phyloP scores from a whole-genome alignment of 2,797 vertebrate genomes.

The Odontamblyopus lacepedii region DNA sequence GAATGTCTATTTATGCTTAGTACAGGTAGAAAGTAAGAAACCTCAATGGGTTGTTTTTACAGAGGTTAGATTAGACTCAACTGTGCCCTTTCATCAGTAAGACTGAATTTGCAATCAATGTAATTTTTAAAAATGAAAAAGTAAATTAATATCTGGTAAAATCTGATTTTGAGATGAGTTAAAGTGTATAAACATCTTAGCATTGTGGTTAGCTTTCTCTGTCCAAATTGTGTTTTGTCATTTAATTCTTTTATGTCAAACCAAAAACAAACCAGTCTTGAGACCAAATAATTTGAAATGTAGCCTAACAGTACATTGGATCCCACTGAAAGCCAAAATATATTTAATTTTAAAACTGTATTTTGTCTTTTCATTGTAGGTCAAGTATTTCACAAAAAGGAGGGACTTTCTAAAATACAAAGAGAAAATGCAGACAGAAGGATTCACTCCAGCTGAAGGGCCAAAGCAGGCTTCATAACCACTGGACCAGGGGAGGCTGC shows the following conservation, averaged over 20 bases:
- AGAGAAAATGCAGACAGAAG: conserved; percentile 83
- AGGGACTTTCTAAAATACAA: conserved; percentile 95
- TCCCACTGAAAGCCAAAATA: neutral
- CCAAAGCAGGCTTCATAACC: conserved; percentile 58
- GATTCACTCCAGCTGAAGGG: conserved; percentile 76
- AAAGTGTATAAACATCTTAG: neutral
- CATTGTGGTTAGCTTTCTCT: neutral
- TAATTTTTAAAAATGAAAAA: neutral
- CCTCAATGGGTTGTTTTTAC: too few species aligned
- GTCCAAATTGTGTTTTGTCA: neutral
- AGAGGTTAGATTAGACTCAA: neutral
- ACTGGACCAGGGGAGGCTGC: neutral
- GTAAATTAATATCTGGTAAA: neutral
- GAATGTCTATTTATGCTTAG: neutral
- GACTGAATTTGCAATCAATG: neutral
- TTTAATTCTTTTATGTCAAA: neutral
- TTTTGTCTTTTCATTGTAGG: conserved; percentile 67
- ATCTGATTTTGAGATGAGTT: neutral
- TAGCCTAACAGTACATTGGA: neutral
- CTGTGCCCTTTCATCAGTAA: too few species aligned
- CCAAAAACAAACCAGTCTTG: neutral
- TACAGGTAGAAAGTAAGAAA: neutral
- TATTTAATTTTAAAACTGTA: neutral
- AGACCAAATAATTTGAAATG: neutral
- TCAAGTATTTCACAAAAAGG: conserved; percentile 91